Conservation (phyloP, 2,888 invertebrate species). For the Ochropleura plecta region DNA sequence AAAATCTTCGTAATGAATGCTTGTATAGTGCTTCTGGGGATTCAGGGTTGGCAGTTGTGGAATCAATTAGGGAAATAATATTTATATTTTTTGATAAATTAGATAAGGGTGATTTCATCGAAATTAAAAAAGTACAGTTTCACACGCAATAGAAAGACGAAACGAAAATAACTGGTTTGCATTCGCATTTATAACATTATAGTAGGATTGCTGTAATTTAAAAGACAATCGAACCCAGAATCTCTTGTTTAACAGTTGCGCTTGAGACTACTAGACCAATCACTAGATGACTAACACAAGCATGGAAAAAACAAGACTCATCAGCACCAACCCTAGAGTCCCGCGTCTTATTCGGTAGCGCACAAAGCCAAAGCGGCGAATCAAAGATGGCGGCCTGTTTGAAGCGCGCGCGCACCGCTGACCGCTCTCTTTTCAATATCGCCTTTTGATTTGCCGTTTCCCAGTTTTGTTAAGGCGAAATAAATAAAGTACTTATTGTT, state of each 20-base stretch:
- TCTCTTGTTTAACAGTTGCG: background rate
- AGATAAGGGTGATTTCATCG: too few relatives aligned
- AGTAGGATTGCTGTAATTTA: too few relatives aligned
- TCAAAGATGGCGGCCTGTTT: conserved; percentile 79
- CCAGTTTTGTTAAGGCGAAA: conserved; percentile 58
- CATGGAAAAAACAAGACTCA: background rate
- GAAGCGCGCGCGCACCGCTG: conserved; percentile 67
- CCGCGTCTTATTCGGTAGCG: conserved; percentile 77
- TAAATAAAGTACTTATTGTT: conserved; percentile 52
- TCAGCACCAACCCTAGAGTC: conserved; percentile 55
- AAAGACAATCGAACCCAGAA: background rate
- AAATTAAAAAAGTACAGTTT: too few relatives aligned
- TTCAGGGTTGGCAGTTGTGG: conserved; percentile 51
- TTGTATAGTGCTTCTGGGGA: conserved; percentile 62
- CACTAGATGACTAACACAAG: background rate
- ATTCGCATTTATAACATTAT: background rate
- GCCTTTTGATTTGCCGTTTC: conserved; percentile 73
- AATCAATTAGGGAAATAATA: background rate
- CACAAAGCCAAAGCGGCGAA: conserved; percentile 78
- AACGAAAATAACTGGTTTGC: too few relatives aligned
- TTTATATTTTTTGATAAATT: background rate
- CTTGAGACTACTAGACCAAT: background rate
- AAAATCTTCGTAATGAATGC: conserved; percentile 85
- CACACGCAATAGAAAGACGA: too few relatives aligned
- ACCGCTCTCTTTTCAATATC: conserved; percentile 73